phyloP scores from a whole-genome alignment of 2,113 vertebrate species.

The Psittacara wagleri region DNA sequence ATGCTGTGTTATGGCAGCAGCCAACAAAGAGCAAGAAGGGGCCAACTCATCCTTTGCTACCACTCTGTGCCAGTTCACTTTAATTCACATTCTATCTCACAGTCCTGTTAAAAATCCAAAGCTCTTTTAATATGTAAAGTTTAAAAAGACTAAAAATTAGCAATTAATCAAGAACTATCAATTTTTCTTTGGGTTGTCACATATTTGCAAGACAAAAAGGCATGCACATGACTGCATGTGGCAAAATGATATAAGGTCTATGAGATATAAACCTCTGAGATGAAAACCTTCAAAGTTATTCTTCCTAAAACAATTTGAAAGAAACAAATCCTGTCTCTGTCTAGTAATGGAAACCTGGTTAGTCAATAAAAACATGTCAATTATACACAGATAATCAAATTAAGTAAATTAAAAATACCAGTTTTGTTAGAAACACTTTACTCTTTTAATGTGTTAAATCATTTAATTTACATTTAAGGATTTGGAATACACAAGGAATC shows the following conservation, averaged over 20 bases:
- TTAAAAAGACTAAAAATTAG: background rate
- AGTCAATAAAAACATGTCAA: background rate
- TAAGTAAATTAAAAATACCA: background rate
- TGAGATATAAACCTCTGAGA: background rate
- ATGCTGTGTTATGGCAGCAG: slow-evolving; percentile 19
- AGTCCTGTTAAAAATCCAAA: background rate
- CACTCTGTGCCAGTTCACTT: background rate
- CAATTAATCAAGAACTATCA: background rate
- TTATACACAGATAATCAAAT: background rate
- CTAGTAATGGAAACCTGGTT: background rate
- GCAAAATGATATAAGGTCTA: background rate
- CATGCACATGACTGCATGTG: accelerated
- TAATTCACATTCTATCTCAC: background rate
- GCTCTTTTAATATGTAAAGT: background rate
- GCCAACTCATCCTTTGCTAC: background rate
- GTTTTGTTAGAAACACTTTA: background rate
- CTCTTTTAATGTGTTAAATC: background rate
- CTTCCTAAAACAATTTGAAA: background rate
- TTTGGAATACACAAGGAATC: background rate
- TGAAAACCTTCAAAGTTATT: background rate
- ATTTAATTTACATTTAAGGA: background rate
- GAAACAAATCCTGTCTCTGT: background rate
- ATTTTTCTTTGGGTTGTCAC: background rate
- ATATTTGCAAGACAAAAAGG: background rate
- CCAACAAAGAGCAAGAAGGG: slow-evolving; percentile 21